Evolutionary conservation across 2,113 vertebrate genomes (phyloP).

Genomic region (Calidris pygmaea): DNA sequence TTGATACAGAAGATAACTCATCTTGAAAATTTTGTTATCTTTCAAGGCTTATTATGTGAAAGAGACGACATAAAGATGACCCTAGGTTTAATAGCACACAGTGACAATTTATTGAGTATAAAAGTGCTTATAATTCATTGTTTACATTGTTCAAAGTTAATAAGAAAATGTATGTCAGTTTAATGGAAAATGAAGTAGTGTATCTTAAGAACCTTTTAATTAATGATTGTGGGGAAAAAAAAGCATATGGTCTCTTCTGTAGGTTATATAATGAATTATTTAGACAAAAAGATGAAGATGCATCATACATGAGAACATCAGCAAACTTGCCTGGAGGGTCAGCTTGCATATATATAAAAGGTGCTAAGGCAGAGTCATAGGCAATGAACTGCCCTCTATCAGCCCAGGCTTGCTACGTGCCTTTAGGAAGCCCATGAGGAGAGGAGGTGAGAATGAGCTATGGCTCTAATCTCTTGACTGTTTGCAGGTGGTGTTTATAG

Average conservation of each 20-base stretch:
- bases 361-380: not conserved
- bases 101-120: not conserved
- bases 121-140: not conserved
- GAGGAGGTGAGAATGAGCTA: not conserved
- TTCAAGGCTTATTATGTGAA: not conserved
- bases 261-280: not conserved
- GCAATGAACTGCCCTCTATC: not conserved
- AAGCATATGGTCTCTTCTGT: not conserved
- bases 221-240: not conserved
- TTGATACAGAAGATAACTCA: not conserved
- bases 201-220: not conserved
- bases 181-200: not conserved
- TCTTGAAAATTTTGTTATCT: not conserved
- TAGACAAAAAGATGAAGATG: not conserved
- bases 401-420: not conserved
- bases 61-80: not conserved
- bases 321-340: not conserved
- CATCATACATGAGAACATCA: not conserved
- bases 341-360: not conserved
- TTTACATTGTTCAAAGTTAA: not conserved
- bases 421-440: not conserved
- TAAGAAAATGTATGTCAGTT: not conserved
- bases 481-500: not conserved
- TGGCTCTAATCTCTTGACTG: fast-evolving
- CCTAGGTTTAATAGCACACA: not conserved